Evolutionary conservation across 2,113 vertebrate genomes (phyloP), one percentile per base, ranked within the genome.

Genomic region (Colinus virginianus): DNA sequence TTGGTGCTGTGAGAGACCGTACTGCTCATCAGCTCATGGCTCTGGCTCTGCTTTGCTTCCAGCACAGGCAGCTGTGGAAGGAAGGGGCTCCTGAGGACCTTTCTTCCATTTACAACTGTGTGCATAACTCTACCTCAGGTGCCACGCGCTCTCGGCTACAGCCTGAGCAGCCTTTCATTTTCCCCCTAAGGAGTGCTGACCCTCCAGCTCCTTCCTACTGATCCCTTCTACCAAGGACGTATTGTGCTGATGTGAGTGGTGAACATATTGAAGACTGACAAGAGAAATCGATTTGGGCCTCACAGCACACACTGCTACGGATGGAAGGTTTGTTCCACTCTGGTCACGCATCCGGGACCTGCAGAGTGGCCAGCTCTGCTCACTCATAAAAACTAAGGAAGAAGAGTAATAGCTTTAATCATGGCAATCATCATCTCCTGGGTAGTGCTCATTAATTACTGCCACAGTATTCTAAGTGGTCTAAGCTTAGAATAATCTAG

Each of bases 261-360:
- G 59, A 66, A 45, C 25, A 18, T 7, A 4, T 6, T 20, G 28
- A 42, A 36, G 19, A 5, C 2, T 32, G 25, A 12, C 10, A 26
- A 20, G 45, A 34, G 45, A 20, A 32, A 5, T 2, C 5, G 12
- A 28, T 23, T 30, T 12, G 85, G 18, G 58, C 8, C 46, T 32
- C 12, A 15, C 22, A n/a, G 59, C 6, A 2, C 3, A 3, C 2
- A 1, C 17, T 59, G 68, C 19, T 40, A 6, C 32, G 38, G 51
- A 6, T 15, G n/a, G 15, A 28, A 13, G 23, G 36, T 36, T 36
- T 36, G 36, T 36, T 36, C 36, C 36, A 36, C 36, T 36, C 36
- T 36, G 36, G 7, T 36, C 36, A 36, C 36, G 36, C 36, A 36
- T 36, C 36, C 51, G 10, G 16, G 30, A 56, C 26, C 49, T 38